Conservation (phyloP, 2,888 invertebrate genomes). For the Patella ulyssiponensis region DNA sequence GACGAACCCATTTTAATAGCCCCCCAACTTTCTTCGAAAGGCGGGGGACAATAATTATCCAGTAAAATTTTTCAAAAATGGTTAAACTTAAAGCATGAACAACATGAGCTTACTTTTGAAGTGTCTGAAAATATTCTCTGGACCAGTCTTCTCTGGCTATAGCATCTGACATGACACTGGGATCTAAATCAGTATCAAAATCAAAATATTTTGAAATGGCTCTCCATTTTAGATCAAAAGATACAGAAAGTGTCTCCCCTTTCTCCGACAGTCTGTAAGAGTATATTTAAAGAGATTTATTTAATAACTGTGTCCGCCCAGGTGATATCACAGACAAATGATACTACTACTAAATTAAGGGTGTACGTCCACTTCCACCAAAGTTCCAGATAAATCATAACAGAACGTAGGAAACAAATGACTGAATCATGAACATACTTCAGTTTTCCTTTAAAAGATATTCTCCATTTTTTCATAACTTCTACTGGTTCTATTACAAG, state of each 20-base stretch:
- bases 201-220: conserved; percentile 80
- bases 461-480: conserved; percentile 83
- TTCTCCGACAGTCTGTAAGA: conserved; percentile 30
- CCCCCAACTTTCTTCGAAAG: too few species aligned
- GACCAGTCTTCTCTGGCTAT: conserved; percentile 85
- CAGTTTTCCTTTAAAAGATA: conserved; percentile 81
- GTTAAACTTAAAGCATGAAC: too few species aligned
- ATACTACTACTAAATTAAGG: too few species aligned
- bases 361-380: too few species aligned
- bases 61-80: too few species aligned
- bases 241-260: conserved; percentile 72
- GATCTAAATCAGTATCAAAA: conserved; percentile 82
- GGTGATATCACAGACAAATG: too few species aligned
- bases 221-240: conserved; percentile 78
- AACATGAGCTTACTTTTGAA: conserved; percentile 76
- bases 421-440: conserved; percentile 68
- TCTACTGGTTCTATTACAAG: conserved; percentile 79
- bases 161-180: conserved; percentile 79
- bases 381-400: too few species aligned
- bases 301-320: too few species aligned
- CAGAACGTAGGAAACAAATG: too few species aligned
- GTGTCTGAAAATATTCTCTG: conserved; percentile 78
- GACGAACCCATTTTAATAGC: too few species aligned
- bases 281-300: neutral
- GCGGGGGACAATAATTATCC: too few species aligned